phyloP scores from a whole-genome alignment of 1,140 invertebrate species.

The Lineus longissimus region DNA sequence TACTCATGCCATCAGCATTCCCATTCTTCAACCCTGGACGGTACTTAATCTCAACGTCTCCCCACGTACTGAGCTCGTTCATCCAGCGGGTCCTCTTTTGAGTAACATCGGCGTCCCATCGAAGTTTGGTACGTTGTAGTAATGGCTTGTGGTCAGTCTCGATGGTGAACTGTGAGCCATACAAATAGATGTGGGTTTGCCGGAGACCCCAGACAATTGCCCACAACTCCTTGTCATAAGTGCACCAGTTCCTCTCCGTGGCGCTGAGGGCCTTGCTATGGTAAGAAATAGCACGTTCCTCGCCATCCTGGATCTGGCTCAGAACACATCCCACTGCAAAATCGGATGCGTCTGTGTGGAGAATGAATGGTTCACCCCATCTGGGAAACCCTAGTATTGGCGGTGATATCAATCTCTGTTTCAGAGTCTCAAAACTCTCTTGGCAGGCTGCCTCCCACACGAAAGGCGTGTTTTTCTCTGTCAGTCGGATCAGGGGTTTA shows the following conservation, averaged over 20 bases:
- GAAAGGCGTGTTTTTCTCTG: constrained; percentile 13
- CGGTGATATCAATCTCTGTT: constrained; percentile 16
- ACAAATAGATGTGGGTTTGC: constrained; percentile 17
- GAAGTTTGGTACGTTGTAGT: background rate
- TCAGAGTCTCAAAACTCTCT: constrained; percentile 19
- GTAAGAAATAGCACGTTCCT: constrained; percentile 24
- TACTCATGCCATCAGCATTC: constrained; percentile 10
- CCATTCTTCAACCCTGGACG: background rate
- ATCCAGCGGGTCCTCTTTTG: constrained; percentile 6
- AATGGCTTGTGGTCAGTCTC: constrained; percentile 12
- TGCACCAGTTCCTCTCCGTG: constrained; percentile 19
- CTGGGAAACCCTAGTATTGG: constrained; percentile 27
- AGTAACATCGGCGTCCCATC: background rate
- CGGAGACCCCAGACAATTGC: constrained; percentile 18
- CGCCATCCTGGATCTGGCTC: constrained; percentile 19
- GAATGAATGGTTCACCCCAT: constrained; percentile 15
- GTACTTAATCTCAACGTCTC: constrained; percentile 3
- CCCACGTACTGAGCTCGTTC: background rate
- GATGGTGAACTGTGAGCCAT: constrained; percentile 18
- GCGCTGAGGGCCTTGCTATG: constrained; percentile 14
- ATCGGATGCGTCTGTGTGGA: constrained; percentile 13
- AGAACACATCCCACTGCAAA: background rate
- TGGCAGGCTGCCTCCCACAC: constrained; percentile 16
- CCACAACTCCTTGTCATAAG: constrained; percentile 17
- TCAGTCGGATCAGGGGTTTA: constrained; percentile 23